phyloP scores from a whole-genome alignment of 2,888 invertebrate genomes.

The Bursaphelenchus okinawaensis region DNA sequence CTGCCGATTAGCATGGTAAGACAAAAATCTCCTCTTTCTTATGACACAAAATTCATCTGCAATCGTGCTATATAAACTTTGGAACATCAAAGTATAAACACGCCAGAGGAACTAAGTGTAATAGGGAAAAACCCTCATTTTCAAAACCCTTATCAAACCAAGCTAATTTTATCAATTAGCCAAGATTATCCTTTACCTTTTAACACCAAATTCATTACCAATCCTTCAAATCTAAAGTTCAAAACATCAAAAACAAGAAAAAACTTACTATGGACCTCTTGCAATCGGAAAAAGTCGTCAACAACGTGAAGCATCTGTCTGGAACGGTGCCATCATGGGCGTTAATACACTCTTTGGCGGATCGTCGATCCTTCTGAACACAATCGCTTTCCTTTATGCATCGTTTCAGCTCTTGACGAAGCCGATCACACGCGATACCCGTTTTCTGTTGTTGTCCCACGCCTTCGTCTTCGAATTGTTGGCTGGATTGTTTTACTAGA shows the following conservation, averaged over 20 bases:
- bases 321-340: conserved; percentile 47
- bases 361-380: conserved; percentile 38
- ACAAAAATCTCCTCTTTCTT: too few species aligned
- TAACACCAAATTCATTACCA: too few species aligned
- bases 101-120: too few species aligned
- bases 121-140: too few species aligned
- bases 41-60: too few species aligned
- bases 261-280: conserved; percentile 37
- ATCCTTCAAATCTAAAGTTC: not conserved
- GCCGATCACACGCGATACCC: conserved; percentile 47
- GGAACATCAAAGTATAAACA: too few species aligned
- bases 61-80: too few species aligned
- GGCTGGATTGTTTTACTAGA: conserved; percentile 17
- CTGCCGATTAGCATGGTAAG: too few species aligned
- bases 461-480: conserved; percentile 19
- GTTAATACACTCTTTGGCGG: conserved; percentile 51
- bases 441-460: conserved; percentile 26
- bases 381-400: conserved; percentile 51
- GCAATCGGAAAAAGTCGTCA: conserved; percentile 49
- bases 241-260: conserved; percentile 8
- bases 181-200: too few species aligned
- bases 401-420: conserved; percentile 46
- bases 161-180: too few species aligned
- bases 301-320: conserved; percentile 44
- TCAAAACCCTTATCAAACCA: too few species aligned